These are phyloP conservation scores for Antedon bifida DNA, from an alignment of 35 echinoderm and acorn worm species.

Conservation along the genomic window DNA sequence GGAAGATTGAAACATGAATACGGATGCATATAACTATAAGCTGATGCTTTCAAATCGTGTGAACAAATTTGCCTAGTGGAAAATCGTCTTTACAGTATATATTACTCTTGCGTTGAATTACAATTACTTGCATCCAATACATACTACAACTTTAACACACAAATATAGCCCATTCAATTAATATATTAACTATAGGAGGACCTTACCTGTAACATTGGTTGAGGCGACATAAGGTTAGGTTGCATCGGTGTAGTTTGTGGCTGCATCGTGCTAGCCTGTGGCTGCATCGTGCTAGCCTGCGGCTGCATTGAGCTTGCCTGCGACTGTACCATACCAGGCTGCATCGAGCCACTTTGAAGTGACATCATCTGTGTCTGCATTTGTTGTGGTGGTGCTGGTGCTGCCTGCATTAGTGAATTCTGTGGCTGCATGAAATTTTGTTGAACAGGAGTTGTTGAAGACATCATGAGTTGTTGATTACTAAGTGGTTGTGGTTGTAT, in stretches of 20 bases:
- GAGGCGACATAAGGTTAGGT: neutral
- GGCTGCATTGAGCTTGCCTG: slow-evolving; percentile 7
- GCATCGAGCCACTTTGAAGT: too few species aligned
- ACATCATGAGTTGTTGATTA: neutral
- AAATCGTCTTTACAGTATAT: too few species aligned
- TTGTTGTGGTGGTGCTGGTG: neutral
- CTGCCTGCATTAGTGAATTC: neutral
- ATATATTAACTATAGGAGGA: too few species aligned
- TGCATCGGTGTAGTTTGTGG: neutral
- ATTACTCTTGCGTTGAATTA: too few species aligned
- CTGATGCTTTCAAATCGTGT: too few species aligned
- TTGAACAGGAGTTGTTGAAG: neutral
- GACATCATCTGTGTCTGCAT: neutral
- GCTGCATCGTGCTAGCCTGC: neutral
- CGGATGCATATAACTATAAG: too few species aligned
- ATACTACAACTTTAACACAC: too few species aligned
- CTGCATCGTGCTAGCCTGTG: neutral
- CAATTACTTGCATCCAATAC: too few species aligned
- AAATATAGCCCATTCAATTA: too few species aligned
- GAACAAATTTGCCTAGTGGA: too few species aligned
- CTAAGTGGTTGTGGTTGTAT: neutral
- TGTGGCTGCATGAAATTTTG: neutral
- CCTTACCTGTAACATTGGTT: neutral
- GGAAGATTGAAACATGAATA: too few species aligned
- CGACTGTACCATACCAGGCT: too few species aligned